phyloP scores from a whole-genome alignment of 2,113 vertebrate genomes.

The Salminus brasiliensis region DNA sequence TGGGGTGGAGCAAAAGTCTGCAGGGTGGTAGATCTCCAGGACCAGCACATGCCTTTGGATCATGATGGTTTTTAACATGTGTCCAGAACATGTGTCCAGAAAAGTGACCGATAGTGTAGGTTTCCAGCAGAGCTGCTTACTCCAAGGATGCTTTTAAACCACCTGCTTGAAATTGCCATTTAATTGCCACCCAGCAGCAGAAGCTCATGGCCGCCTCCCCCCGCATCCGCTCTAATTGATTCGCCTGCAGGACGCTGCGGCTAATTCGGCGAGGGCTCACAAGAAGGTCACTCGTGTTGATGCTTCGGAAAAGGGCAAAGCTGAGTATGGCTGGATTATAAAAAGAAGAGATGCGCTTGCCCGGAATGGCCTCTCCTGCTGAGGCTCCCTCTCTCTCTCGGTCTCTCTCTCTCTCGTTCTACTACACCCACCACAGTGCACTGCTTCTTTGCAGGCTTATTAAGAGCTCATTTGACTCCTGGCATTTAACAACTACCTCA shows the following conservation, averaged over 20 bases:
- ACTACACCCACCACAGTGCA: neutral
- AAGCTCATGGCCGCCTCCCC: neutral
- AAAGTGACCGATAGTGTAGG: neutral
- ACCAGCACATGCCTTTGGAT: no score
- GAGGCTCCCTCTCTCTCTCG: neutral
- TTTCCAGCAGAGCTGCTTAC: neutral
- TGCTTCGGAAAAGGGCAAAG: slow-evolving; percentile 4
- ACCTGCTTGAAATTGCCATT: neutral
- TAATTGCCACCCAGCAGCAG: neutral
- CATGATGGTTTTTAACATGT: neutral
- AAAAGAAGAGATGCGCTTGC: neutral
- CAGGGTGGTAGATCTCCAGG: no score
- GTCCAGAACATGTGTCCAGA: neutral
- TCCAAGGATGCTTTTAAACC: neutral
- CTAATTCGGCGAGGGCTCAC: neutral
- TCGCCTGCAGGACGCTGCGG: neutral
- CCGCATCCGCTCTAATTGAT: neutral
- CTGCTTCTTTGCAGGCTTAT: neutral
- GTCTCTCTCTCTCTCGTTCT: neutral
- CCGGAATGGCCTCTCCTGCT: neutral
- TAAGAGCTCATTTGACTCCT: neutral
- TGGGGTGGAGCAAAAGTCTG: no score
- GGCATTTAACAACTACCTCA: neutral
- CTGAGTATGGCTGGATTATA: neutral
- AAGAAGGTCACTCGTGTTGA: neutral